Base-by-base conservation (phyloP, 1,140 invertebrate species). In the Papilio polytes region DNA sequence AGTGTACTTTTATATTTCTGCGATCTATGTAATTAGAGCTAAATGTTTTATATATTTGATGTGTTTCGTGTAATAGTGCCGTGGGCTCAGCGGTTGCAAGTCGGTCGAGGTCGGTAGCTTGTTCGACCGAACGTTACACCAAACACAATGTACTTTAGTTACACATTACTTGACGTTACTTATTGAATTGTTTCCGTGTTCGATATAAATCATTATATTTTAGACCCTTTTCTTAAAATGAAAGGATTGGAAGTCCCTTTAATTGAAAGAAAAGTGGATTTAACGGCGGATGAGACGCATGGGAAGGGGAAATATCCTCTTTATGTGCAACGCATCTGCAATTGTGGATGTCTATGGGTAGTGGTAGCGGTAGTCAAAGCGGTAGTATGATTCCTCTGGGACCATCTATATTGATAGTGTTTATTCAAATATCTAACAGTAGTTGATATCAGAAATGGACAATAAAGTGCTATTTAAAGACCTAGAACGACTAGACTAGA, bases 61-160 rank as follows among this genome's bases (percentile, higher is more conserved):
- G 76, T 66, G 77, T 51, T 59, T 46, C 44, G 36, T 41, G 56
- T 78, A 78, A 78, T 63, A 44, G 77, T 20, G 76, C 46, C 46
- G 41, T 66, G 63, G 77, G 77, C 56, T 66, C 77, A 78, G 77
- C 77, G 77, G 77, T 78, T 78, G 77, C 41, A 78, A 44, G 76
- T 78, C 76, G 76, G 76, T 78, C 76, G 76, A 78, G 76, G 76
- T 36, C 76, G 53, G 76, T 78, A 31, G 76, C 76, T 78, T 59
- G 76, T 78, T 78, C 76, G 76, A 63, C 6, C 36, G 36, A 18
- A 18, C 15, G n/a, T 73, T 73, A 46, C 36, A 41, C 72, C 44
- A 41, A 73, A 46, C 41, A 70, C 63, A 70, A 70, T 70, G 63
- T 70, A 70, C 26, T 12, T 12, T 9, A 7, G 63, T 18, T 13